Base-by-base conservation (phyloP, 92 coral and sea anemone species). In the Scolanthus callimorphus region DNA sequence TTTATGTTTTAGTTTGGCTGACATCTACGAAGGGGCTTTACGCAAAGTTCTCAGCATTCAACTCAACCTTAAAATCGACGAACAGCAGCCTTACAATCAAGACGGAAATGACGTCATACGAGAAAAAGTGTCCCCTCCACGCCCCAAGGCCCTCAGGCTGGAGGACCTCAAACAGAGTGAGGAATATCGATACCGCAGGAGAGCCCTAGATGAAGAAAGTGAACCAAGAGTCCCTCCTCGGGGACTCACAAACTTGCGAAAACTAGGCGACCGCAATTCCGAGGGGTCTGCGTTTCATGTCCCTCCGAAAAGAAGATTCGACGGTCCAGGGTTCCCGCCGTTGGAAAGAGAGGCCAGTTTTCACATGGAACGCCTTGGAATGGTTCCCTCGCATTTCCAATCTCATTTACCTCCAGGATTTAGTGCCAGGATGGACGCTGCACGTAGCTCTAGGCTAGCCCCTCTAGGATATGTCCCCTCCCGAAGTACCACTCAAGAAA, bases 261-360 rank as follows among this genome's bases (percentile, higher is more conserved):
- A 88, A 49, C 77, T 69, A 2, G 80, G 85, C 3, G 69, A 77
- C 30, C 70, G 78, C 4, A 66, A 47, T 11, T 62, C 86, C 12
- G 89, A 77, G 47, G 85, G 78, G 31, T 88, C 96, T 0, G 96
- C 96, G 8, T 88, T 88, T 64, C 96, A 88, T 55, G 96, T 88
- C 47, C 96, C 96, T 11, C 70, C 85, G 11, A 88, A 88, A 59
- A 61, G 83, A 53, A 79, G 83, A 13, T 67, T 54, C 17, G 48
- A 62, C 12, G 71, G 50, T 11, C 74, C 58, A 34, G 64, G 61
- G 48, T 63, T 59, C 50, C 59, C 79, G 4, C 62, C 67, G 12
- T 56, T 61, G 8, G 83, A 76, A 4, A 52, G 82, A 47, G 75
- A 68, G 34, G 0, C 65, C 9, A 64, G 64, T 10, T 56, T 60